These are phyloP conservation scores for Hypotaenidia philippensis DNA, from an alignment of 2,797 vertebrate species.

Conservation along the genomic window DNA sequence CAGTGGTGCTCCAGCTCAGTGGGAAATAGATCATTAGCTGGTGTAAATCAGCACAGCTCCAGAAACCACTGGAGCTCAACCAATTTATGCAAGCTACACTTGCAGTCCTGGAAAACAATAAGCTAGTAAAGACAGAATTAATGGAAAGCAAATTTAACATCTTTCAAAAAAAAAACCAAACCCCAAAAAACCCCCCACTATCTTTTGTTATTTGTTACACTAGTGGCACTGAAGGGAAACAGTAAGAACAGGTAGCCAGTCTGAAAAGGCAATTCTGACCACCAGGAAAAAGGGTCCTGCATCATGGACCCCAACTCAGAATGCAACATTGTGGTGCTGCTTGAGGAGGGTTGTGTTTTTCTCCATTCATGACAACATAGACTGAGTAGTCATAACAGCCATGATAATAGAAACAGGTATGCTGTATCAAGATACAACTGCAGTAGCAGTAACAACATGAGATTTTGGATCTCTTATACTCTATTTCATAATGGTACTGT, in stretches of 20 bases:
- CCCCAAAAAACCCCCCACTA: background rate
- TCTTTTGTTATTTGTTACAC: background rate
- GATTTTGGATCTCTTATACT: background rate
- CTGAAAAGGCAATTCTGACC: background rate
- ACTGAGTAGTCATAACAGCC: background rate
- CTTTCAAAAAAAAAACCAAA: background rate
- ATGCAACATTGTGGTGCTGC: too few relatives aligned
- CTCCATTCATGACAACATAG: background rate
- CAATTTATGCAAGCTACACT: background rate
- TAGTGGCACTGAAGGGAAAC: background rate
- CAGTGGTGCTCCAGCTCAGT: background rate
- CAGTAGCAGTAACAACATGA: background rate
- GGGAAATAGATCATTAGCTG: background rate
- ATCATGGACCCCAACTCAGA: background rate
- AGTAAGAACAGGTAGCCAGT: background rate
- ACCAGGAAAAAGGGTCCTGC: background rate
- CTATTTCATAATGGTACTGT: background rate
- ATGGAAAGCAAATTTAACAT: background rate
- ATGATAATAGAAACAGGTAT: background rate
- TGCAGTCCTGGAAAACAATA: background rate
- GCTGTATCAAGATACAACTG: background rate
- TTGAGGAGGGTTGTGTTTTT: background rate
- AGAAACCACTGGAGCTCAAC: background rate
- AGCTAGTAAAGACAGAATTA: background rate
- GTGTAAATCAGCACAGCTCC: background rate